Evolutionary conservation across 2,797 vertebrate species (phyloP).

Genomic region (Alosa sapidissima): DNA sequence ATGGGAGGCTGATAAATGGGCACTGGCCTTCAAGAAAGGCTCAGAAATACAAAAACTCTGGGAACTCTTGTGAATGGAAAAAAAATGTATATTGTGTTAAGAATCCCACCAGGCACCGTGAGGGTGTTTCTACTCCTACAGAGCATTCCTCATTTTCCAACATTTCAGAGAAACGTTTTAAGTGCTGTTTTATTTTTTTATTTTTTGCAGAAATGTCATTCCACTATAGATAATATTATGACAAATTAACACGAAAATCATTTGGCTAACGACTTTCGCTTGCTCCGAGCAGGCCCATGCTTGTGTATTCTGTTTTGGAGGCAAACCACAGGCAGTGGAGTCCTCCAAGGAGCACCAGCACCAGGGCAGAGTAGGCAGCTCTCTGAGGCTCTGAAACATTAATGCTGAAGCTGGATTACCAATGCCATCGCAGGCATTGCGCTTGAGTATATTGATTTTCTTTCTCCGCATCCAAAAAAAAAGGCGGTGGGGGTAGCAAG

Average conservation of each 20-base stretch:
- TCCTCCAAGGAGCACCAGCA: constrained; percentile 57
- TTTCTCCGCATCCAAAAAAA: constrained; percentile 61
- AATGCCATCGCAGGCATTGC: constrained; percentile 69
- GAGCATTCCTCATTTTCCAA: background rate
- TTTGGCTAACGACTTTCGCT: constrained; percentile 43
- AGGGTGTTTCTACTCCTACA: background rate
- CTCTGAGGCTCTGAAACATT: constrained; percentile 72
- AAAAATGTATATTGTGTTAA: constrained; percentile 7
- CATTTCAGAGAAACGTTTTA: background rate
- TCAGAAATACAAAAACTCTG: constrained; percentile 15
- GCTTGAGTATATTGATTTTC: constrained; percentile 69
- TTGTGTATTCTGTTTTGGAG: constrained; percentile 64
- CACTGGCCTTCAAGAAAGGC: constrained; percentile 8
- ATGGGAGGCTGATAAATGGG: constrained; percentile 11
- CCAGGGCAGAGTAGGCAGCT: constrained; percentile 56
- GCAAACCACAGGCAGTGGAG: constrained; percentile 57
- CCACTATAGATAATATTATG: constrained; percentile 33
- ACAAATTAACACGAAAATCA: constrained; percentile 38
- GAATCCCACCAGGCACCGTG: background rate
- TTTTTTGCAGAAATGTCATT: constrained; percentile 25
- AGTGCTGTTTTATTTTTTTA: background rate
- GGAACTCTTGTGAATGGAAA: background rate
- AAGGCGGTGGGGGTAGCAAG: constrained; percentile 35
- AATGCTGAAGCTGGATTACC: constrained; percentile 70
- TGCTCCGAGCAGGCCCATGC: constrained; percentile 48